These are phyloP conservation scores for Pleuronectes platessa DNA, from an alignment of 2,113 vertebrate genomes.

Conservation along the genomic window DNA sequence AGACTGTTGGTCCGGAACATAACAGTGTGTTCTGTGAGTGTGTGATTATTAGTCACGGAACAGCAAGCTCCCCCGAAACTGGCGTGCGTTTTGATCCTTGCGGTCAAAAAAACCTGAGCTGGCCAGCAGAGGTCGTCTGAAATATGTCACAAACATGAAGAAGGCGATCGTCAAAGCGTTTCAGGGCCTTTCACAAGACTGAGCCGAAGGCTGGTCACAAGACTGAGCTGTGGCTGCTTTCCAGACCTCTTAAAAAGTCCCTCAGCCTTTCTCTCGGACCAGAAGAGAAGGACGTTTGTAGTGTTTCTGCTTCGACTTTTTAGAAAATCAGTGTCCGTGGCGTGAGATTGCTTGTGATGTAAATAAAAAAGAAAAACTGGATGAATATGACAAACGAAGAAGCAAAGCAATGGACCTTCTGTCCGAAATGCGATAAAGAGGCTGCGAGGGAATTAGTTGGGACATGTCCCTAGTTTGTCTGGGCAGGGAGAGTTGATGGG, in stretches of 20 bases:
- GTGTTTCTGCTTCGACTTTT: conserved; percentile 20
- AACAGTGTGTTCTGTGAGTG: conserved; percentile 55
- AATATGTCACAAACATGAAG: conserved; percentile 34
- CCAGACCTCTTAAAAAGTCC: conserved; percentile 39
- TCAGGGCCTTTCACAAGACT: conserved; percentile 28
- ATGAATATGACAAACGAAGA: conserved; percentile 9
- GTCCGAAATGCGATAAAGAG: conserved; percentile 34
- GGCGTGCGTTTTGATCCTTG: conserved; percentile 21
- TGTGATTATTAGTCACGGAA: conserved; percentile 65
- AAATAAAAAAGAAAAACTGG: background rate
- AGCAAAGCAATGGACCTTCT: conserved; percentile 20
- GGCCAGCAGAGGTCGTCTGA: conserved; percentile 8
- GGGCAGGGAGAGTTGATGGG: conserved; percentile 70
- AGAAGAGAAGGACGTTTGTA: conserved; percentile 15
- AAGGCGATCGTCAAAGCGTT: conserved; percentile 20
- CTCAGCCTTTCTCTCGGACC: conserved; percentile 1
- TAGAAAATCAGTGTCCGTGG: conserved; percentile 3
- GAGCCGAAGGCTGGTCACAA: conserved; percentile 38
- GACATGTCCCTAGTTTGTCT: conserved; percentile 72
- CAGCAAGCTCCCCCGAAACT: conserved; percentile 31
- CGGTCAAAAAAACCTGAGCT: conserved; percentile 42
- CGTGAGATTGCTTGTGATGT: conserved; percentile 9
- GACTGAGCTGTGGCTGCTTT: conserved; percentile 26
- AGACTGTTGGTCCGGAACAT: conserved; percentile 50
- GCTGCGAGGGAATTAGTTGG: conserved; percentile 71